Evolutionary conservation across 2,113 vertebrate species (phyloP), one percentile per base, ranked within the genome.

Genomic region (Sardina pilchardus): DNA sequence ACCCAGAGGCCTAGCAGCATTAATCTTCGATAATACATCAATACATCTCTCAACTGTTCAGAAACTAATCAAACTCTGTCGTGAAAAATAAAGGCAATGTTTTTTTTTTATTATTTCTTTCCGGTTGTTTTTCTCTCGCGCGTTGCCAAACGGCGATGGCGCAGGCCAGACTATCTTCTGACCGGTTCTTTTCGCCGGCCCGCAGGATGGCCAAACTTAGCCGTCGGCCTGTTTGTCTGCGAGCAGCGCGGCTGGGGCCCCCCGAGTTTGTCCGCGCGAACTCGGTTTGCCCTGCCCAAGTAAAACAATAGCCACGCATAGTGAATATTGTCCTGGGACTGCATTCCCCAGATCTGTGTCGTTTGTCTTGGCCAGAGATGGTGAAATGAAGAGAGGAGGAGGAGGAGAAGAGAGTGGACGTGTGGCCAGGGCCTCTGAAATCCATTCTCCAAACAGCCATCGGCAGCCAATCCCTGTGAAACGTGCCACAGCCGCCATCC

Each of bases 261-360:
- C 84, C 81, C 7, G 24, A 80, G 30, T 78, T 36, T 39, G 36
- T 85, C 30, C 71, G 8, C 81, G 5, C 34, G 3, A 59, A 43
- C 84, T 56, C 30, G 16, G 34, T 24, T 56, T 26, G 24, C 81
- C 48, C 81, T 59, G 56, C 84, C 48, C 53, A 85, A 85, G 47
- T 47, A 81, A 85, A 85, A 85, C 84, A 85, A 81, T 85, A 85
- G 45, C 71, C 17, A 59, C 10, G 21, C 47, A 59, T 81, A 26
- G 71, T 81, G 81, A 81, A 85, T 63, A 85, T 39, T 56, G 48
- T 85, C 84, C 30, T 44, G 78, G 84, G 78, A 85, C 43, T 10
- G 16, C 80, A 56, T 85, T 81, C 48, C 80, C 78, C 48, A 56
- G 36, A 80, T 81, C 48, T 85, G 47, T 59, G 67, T 75, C 80